phyloP scores from a whole-genome alignment of 2,113 vertebrate genomes.

The Mesoclemmys tuberculata region DNA sequence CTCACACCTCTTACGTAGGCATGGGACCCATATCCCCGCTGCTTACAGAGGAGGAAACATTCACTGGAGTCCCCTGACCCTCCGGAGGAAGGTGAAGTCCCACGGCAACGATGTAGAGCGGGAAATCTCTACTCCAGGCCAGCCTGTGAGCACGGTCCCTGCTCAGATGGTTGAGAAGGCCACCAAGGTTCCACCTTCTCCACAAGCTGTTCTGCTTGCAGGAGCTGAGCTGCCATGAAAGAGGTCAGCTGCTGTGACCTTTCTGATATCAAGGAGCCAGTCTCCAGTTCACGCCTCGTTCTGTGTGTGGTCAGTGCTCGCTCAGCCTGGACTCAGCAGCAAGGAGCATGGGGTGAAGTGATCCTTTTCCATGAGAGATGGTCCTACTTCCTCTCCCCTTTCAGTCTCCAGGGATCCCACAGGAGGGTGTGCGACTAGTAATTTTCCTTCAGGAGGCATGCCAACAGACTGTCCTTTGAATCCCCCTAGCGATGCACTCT shows the following conservation, averaged over 20 bases:
- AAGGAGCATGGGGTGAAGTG: not conserved
- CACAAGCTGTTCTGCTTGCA: not conserved
- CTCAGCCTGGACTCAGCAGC: not conserved
- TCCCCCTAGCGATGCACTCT: not conserved
- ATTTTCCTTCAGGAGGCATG: not conserved
- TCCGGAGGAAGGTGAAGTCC: not conserved
- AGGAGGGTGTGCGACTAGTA: not conserved
- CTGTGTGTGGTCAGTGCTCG: not conserved
- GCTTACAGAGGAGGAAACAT: not conserved
- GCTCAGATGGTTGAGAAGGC: not conserved
- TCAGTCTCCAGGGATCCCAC: not conserved
- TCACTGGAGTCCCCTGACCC: not conserved
- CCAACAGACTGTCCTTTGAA: not conserved
- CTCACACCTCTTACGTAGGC: not conserved
- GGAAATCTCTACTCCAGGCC: not conserved
- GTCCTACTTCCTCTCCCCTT: not conserved
- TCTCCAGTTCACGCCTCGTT: not conserved
- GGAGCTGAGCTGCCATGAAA: not conserved
- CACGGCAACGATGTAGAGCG: no score
- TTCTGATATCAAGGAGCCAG: not conserved
- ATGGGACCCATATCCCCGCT: not conserved
- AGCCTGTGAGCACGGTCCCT: not conserved
- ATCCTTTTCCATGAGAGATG: not conserved
- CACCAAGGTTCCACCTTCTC: not conserved
- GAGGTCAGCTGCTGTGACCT: not conserved